These are phyloP conservation scores for Ispidina picta DNA, from an alignment of 2,797 vertebrate species.

Conservation along the genomic window DNA sequence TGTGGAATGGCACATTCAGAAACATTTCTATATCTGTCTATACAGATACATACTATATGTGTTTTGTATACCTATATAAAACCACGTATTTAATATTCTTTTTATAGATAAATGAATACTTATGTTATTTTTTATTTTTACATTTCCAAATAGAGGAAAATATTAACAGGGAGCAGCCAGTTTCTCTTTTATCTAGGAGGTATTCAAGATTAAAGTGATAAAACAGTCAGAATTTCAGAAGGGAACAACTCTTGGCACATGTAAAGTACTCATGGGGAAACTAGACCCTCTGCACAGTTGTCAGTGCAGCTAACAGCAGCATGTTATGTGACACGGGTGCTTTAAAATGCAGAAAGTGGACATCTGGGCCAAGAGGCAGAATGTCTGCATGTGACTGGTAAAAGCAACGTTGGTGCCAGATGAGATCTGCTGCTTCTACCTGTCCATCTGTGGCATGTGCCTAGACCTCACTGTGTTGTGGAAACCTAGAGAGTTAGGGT, in stretches of 20 bases:
- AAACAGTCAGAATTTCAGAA: slow-evolving; percentile 12
- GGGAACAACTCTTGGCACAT: slow-evolving; percentile 41
- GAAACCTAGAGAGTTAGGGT: neutral
- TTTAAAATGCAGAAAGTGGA: slow-evolving; percentile 82
- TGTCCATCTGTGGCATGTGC: slow-evolving; percentile 78
- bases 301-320: slow-evolving; percentile 72
- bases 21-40: neutral
- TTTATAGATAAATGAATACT: neutral
- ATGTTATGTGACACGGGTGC: slow-evolving; percentile 77
- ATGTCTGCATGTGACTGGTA: slow-evolving; percentile 76
- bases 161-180: neutral
- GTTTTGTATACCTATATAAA: neutral
- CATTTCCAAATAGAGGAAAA: neutral
- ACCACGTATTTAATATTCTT: neutral
- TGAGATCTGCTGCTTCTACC: slow-evolving; percentile 82
- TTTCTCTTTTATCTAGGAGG: neutral
- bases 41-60: accelerated
- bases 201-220: neutral
- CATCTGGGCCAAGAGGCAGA: slow-evolving; percentile 76
- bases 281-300: slow-evolving; percentile 69
- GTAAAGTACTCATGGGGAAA: slow-evolving; percentile 31
- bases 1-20: neutral
- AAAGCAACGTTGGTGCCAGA: slow-evolving; percentile 76
- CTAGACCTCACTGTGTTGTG: neutral
- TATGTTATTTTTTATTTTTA: neutral